A percentile compares a stretch with the other conserved stretches of the same genome.
These are phyloP conservation scores for Adelosebastes latens DNA, from an alignment of 2,797 vertebrate genomes.

Conservation along the genomic window DNA sequence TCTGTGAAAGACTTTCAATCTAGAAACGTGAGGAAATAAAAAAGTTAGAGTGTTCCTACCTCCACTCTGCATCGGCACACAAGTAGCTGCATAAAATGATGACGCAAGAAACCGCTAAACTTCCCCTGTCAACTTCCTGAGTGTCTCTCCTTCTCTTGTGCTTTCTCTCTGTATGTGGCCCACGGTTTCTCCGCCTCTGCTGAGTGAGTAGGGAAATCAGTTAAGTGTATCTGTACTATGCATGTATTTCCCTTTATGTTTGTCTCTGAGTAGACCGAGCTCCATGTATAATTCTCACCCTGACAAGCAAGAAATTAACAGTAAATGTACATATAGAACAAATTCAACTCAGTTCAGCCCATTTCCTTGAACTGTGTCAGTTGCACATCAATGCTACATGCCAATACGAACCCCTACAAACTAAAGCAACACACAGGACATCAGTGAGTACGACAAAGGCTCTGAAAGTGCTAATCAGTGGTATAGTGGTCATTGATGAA, in stretches of 20 bases:
- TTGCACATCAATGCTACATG: not conserved
- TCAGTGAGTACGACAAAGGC: not conserved
- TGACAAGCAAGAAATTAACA: not conserved
- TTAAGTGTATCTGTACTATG: conserved; percentile 45
- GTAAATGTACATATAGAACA: not conserved
- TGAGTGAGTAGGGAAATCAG: conserved; percentile 65
- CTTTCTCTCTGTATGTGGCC: conserved; percentile 56
- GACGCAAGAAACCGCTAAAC: conserved; percentile 88
- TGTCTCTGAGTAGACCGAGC: not conserved
- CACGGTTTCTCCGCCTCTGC: conserved; percentile 53
- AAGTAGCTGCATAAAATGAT: conserved; percentile 77
- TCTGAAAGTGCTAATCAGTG: not conserved
- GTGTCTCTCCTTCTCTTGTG: conserved; percentile 65
- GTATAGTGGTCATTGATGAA: too few species aligned
- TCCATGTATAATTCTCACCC: not conserved
- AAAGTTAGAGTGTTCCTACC: conserved; percentile 72
- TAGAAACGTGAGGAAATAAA: conserved; percentile 19
- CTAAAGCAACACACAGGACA: not conserved
- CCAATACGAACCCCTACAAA: not conserved
- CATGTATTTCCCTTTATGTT: conserved; percentile 56
- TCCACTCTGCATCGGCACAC: conserved; percentile 78
- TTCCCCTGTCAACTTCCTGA: conserved; percentile 88
- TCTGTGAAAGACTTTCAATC: not conserved
- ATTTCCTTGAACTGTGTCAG: not conserved
- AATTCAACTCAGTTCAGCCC: not conserved